phyloP scores from a whole-genome alignment of 2,113 vertebrate genomes.

The Sitta europaea region DNA sequence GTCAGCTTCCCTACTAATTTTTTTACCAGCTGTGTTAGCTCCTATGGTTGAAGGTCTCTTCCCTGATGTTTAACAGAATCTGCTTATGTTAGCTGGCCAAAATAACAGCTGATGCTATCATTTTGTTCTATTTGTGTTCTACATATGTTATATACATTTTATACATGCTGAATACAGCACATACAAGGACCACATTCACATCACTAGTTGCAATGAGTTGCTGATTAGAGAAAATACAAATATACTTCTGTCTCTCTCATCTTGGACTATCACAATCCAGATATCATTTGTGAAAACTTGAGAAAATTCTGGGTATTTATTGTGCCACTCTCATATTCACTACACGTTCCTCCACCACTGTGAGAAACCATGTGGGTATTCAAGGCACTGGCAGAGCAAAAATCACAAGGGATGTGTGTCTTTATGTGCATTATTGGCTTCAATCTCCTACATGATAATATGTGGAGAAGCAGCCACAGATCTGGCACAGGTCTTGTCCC shows the following conservation, averaged over 20 bases:
- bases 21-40: neutral
- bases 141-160: neutral
- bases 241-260: neutral
- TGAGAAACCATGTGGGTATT: neutral
- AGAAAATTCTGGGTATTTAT: neutral
- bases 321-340: neutral
- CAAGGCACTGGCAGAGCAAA: neutral
- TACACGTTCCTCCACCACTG: neutral
- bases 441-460: neutral
- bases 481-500: neutral
- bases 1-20: slow-evolving; percentile 23
- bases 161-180: neutral
- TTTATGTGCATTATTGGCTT: neutral
- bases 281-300: neutral
- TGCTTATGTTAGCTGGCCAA: neutral
- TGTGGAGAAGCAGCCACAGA: neutral
- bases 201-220: neutral
- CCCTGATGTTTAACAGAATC: neutral
- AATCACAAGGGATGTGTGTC: neutral
- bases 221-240: neutral
- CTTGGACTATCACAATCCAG: neutral
- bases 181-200: neutral
- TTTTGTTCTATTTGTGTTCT: neutral
- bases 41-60: neutral
- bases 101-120: neutral